Conservation (phyloP, 2,113 vertebrate genomes). For the Sisor rabdophorus region DNA sequence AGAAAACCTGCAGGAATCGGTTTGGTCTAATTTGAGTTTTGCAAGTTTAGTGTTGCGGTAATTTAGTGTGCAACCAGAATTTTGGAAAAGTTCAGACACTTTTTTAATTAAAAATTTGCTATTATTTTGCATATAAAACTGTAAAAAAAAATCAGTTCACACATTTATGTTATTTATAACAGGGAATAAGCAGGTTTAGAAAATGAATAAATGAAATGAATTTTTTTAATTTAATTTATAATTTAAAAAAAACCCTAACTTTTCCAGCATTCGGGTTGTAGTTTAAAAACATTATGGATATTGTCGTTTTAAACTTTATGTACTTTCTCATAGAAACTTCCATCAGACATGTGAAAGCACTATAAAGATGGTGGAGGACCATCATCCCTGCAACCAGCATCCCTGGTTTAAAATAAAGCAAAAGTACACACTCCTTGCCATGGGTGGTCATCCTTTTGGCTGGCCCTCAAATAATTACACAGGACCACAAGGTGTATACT, state of each 20-base stretch:
- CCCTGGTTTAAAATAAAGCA: constrained; percentile 98
- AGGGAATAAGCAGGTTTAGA: constrained; percentile 55
- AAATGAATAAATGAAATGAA: constrained; percentile 90
- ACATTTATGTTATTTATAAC: too few relatives aligned
- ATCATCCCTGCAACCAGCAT: too few relatives aligned
- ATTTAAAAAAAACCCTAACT: too few relatives aligned
- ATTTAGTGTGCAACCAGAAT: neutral
- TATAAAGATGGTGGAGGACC: constrained; percentile 84
- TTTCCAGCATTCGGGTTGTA: too few relatives aligned
- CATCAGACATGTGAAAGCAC: constrained; percentile 78
- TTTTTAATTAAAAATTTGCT: too few relatives aligned
- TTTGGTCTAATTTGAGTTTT: neutral
- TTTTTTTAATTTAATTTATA: too few relatives aligned
- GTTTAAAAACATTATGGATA: too few relatives aligned
- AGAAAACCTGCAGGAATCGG: constrained; percentile 83
- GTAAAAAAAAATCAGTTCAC: too few relatives aligned
- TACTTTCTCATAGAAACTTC: constrained; percentile 73
- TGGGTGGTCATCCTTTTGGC: constrained; percentile 88
- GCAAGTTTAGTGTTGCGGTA: neutral
- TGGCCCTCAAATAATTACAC: constrained; percentile 96
- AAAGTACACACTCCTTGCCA: constrained; percentile 87
- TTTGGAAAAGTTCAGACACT: constrained; percentile 55
- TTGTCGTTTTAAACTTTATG: neutral
- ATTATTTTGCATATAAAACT: too few relatives aligned
- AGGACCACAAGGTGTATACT: constrained; percentile 84